Percentiles rank a stretch among this genome's conserved stretches.
Conservation (phyloP, 2,113 vertebrate genomes). For the Mobula hypostoma region DNA sequence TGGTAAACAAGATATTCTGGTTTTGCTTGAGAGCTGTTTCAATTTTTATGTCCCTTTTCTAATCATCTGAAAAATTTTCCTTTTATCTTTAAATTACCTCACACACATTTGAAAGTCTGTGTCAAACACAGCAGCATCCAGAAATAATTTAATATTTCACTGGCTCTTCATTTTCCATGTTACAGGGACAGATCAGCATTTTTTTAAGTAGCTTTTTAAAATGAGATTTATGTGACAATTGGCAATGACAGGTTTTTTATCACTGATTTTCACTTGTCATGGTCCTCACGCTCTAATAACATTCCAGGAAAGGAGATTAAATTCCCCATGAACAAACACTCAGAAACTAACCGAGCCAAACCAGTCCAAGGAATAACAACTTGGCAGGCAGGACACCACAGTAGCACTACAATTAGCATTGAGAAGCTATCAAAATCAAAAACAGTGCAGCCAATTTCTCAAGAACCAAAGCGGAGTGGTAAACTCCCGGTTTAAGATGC, state of each 20-base stretch:
- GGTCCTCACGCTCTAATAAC: not conserved
- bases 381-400: no score
- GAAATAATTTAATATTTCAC: not conserved
- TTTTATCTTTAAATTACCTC: not conserved
- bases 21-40: not conserved
- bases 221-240: not conserved
- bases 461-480: not conserved
- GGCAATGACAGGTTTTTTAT: not conserved
- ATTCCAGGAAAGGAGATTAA: not conserved
- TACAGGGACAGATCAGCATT: not conserved
- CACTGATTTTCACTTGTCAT: not conserved
- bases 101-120: not conserved
- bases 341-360: not conserved
- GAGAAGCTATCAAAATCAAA: not conserved
- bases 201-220: not conserved
- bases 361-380: not conserved
- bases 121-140: not conserved
- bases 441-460: not conserved
- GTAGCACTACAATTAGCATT: not conserved
- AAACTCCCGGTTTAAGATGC: no score
- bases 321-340: not conserved
- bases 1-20: not conserved
- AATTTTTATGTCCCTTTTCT: not conserved
- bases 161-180: not conserved
- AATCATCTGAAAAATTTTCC: not conserved